phyloP scores from a whole-genome alignment of 2,797 vertebrate species.

The Uromys caudimaculatus region DNA sequence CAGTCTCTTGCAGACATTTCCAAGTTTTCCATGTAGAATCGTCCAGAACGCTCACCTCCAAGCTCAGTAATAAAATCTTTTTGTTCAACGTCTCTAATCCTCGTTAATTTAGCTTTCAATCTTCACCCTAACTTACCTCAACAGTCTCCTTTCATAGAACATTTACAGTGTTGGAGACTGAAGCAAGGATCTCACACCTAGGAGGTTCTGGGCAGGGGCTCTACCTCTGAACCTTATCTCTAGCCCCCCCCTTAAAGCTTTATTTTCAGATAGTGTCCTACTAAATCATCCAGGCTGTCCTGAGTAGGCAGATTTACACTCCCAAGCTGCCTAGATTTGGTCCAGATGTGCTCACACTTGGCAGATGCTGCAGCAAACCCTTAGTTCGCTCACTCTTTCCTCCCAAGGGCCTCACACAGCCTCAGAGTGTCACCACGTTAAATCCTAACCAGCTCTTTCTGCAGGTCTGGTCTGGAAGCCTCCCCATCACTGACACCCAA shows the following conservation, averaged over 20 bases:
- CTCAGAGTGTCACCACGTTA: no score
- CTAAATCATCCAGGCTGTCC: background rate
- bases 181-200: background rate
- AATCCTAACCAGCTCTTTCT: background rate
- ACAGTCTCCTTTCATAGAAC: background rate
- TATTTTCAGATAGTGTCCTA: background rate
- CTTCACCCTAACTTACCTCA: background rate
- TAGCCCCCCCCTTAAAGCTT: background rate
- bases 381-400: no score
- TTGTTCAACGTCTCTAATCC: background rate
- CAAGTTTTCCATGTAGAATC: background rate
- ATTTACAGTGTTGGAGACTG: background rate
- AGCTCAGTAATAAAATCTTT: background rate
- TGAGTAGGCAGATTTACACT: background rate
- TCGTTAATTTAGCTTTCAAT: background rate
- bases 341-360: accelerated
- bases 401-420: background rate
- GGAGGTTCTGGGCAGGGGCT: background rate
- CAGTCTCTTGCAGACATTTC: background rate
- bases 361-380: background rate
- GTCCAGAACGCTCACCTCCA: background rate
- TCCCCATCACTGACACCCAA: background rate
- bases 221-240: background rate
- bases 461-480: background rate
- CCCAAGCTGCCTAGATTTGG: no score